phyloP scores from a whole-genome alignment of 2,888 invertebrate genomes.

The Zhuqinia jingwanae region DNA sequence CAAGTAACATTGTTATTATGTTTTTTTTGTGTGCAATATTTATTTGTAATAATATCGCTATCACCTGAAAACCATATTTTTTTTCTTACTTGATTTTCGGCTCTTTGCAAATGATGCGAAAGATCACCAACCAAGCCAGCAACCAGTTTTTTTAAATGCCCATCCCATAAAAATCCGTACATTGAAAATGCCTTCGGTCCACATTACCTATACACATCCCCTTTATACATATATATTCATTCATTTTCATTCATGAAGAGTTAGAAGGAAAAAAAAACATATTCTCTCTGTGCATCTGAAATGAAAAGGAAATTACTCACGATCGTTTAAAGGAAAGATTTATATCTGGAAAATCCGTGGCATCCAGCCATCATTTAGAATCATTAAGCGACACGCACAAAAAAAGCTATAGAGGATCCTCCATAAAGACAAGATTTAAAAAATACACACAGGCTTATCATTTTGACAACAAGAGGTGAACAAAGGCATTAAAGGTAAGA shows the following conservation, averaged over 20 bases:
- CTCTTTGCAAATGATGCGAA: too few relatives aligned
- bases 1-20: slow-evolving; percentile 21
- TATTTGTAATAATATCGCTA: slow-evolving; percentile 32
- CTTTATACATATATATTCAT: too few relatives aligned
- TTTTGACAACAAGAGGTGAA: slow-evolving; percentile 47
- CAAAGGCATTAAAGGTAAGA: slow-evolving; percentile 45
- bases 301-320: slow-evolving; percentile 68
- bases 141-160: slow-evolving; percentile 59
- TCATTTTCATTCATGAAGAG: slow-evolving; percentile 35
- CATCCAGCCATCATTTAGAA: slow-evolving; percentile 68
- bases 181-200: slow-evolving; percentile 24
- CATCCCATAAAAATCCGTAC: slow-evolving; percentile 52
- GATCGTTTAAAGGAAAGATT: slow-evolving; percentile 62
- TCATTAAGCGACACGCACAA: slow-evolving; percentile 61
- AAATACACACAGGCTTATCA: slow-evolving; percentile 45
- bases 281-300: slow-evolving; percentile 11
- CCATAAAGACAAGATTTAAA: slow-evolving; percentile 46
- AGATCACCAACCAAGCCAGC: not conserved
- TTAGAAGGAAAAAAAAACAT: slow-evolving; percentile 42
- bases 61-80: slow-evolving; percentile 28
- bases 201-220: not conserved
- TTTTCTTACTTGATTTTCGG: not conserved
- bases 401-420: too few relatives aligned
- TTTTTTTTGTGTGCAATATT: not conserved
- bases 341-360: slow-evolving; percentile 67